Evolutionary conservation across 2,113 vertebrate genomes (phyloP).

Genomic region (Etheostoma spectabile): DNA sequence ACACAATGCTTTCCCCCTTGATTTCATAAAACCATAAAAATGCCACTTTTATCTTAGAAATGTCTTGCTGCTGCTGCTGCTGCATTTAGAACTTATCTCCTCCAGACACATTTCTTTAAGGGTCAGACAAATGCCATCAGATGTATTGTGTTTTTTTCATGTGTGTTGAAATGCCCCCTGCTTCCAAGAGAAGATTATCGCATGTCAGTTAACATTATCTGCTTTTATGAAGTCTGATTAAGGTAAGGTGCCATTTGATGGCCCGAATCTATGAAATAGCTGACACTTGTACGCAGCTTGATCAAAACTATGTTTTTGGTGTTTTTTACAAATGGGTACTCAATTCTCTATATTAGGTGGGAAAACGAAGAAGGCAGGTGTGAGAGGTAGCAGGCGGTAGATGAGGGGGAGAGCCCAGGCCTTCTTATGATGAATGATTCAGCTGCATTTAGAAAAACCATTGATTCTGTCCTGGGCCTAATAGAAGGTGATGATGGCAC

Average conservation of each 20-base stretch:
- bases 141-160: conserved; percentile 60
- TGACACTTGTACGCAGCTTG: conserved; percentile 35
- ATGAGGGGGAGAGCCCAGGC: conserved; percentile 48
- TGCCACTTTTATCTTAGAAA: conserved; percentile 29
- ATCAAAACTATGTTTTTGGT: conserved; percentile 53
- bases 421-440: conserved; percentile 80
- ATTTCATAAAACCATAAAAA: conserved; percentile 29
- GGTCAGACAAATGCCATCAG: conserved; percentile 37
- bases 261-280: conserved; percentile 37
- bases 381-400: conserved; percentile 54
- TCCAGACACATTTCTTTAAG: conserved; percentile 40
- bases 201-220: conserved; percentile 55
- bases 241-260: conserved; percentile 3
- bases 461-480: conserved; percentile 81
- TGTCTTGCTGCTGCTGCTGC: conserved; percentile 1
- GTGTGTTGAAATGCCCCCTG: conserved; percentile 43
- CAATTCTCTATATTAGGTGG: conserved; percentile 55
- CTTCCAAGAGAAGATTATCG: conserved; percentile 52
- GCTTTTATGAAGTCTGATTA: conserved; percentile 16
- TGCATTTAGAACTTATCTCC: conserved; percentile 52
- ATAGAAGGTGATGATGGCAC: conserved; percentile 83
- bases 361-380: conserved; percentile 45
- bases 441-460: conserved; percentile 83
- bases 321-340: conserved; percentile 61
- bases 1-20: neutral